Evolutionary conservation across 2,113 vertebrate genomes (phyloP), one percentile per base, ranked within the genome.

Genomic region (Cyanoderma ruficeps): DNA sequence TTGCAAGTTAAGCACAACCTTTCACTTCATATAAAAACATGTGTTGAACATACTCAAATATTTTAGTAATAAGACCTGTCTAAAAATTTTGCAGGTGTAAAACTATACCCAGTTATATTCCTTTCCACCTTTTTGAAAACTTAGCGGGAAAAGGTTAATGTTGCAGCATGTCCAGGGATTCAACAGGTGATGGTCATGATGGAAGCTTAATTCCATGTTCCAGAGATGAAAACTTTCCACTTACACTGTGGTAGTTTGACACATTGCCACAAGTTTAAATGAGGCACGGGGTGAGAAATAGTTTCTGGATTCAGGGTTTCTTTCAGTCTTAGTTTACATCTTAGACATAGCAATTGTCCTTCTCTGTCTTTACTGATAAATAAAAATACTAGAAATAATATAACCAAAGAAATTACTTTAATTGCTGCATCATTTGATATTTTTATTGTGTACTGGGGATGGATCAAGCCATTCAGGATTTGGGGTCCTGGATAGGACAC

Each of bases 341-440:
- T 60, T 37, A 60, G 57, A 57, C 28, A 28, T 30, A 42, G 13
- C 15, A 15, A 9, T 56, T 72, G 56, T 64, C 31, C 21, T 68
- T 77, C 68, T 57, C 12, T 63, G 27, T 44, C 41, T 79, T 79
- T 74, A 55, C 13, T 65, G 53, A 72, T 47, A 92, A 72, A 60
- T 71, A 72, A 71, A 78, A 90, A 39, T 39, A 50, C 25, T 92
- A 77, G 25, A 83, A 90, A 79, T 80, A 76, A 39, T 37, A 42
- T 47, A 52, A 87, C 16, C 31, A 57, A 49, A n/a, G 31, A 84
- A 50, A 31, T 67, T 44, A n/a, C 50, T 81, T 77, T 39, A 74
- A 53, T 57, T 82, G 18, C 11, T 69, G 14, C 13, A 7, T 35
- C 64, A 20, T 37, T 61, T 81, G 39, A 9, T 71, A 14, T 60